phyloP scores from a whole-genome alignment of 2,888 invertebrate species.

The Onthophagus sagittarius region DNA sequence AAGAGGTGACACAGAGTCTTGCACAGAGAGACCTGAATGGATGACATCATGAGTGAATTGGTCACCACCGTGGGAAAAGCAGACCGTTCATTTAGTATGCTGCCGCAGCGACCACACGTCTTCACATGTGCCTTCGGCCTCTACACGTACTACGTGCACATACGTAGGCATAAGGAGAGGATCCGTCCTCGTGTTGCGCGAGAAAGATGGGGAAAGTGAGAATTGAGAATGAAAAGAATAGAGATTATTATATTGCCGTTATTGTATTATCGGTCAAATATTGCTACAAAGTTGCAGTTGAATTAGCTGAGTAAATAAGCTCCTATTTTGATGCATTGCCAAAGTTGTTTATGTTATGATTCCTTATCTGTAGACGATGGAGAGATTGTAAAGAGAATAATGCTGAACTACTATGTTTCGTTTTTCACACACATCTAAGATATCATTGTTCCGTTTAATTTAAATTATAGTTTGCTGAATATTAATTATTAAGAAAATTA shows the following conservation, averaged over 20 bases:
- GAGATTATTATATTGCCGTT: neutral
- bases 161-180: neutral
- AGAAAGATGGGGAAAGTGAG: neutral
- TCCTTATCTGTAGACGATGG: neutral
- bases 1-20: neutral
- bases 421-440: neutral
- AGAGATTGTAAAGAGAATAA: neutral
- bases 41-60: constrained; percentile 46
- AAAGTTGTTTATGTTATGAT: neutral
- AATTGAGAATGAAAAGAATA: neutral
- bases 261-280: neutral
- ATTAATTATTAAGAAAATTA: neutral
- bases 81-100: constrained; percentile 33
- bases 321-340: neutral
- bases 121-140: neutral
- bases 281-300: neutral
- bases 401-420: neutral
- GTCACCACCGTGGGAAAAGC: constrained; percentile 46
- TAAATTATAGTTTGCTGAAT: neutral
- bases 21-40: constrained; percentile 29
- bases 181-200: neutral
- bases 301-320: neutral
- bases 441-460: neutral
- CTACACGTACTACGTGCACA: neutral
- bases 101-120: constrained; percentile 22